Evolutionary conservation across 2,888 invertebrate genomes (phyloP).

Genomic region (Callyntrura guangdongensis): DNA sequence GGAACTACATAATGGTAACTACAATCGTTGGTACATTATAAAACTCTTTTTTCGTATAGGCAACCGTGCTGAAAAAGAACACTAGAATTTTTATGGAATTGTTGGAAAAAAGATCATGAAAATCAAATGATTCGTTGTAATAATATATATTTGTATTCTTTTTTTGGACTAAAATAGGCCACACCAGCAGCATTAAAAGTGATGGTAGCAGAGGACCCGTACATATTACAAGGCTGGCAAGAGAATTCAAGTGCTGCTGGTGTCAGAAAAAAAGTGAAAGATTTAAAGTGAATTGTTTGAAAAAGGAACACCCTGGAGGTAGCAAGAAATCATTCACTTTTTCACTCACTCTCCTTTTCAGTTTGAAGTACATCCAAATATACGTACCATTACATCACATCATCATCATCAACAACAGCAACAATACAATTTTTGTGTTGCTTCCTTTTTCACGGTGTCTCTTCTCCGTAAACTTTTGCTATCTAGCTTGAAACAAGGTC

Average conservation of each 20-base stretch:
- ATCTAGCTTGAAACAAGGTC: slow-evolving; percentile 78
- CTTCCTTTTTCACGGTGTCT: slow-evolving; percentile 6
- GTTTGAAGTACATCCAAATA: slow-evolving; percentile 65
- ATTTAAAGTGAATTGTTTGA: slow-evolving; percentile 70
- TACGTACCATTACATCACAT: slow-evolving; percentile 49
- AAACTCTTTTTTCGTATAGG: slow-evolving; percentile 54
- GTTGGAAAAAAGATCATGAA: slow-evolving; percentile 58
- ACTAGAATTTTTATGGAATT: slow-evolving; percentile 35
- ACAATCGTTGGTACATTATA: slow-evolving; percentile 65
- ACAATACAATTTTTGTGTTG: slow-evolving; percentile 32
- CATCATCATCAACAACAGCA: not conserved
- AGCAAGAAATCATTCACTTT: slow-evolving; percentile 57
- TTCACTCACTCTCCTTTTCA: slow-evolving; percentile 76
- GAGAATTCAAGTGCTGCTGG: slow-evolving; percentile 57
- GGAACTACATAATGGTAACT: slow-evolving; percentile 24
- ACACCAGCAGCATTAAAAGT: slow-evolving; percentile 49
- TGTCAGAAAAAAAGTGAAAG: slow-evolving; percentile 69
- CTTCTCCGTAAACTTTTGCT: not conserved
- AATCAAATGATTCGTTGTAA: slow-evolving; percentile 66
- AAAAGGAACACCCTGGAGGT: slow-evolving; percentile 75
- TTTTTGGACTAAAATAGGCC: slow-evolving; percentile 62
- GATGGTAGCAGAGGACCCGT: slow-evolving; percentile 26
- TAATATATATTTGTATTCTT: slow-evolving; percentile 72
- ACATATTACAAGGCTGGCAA: slow-evolving; percentile 37
- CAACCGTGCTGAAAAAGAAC: slow-evolving; percentile 50